Conservation (phyloP, 2,797 vertebrate species). For the Coluber constrictor region DNA sequence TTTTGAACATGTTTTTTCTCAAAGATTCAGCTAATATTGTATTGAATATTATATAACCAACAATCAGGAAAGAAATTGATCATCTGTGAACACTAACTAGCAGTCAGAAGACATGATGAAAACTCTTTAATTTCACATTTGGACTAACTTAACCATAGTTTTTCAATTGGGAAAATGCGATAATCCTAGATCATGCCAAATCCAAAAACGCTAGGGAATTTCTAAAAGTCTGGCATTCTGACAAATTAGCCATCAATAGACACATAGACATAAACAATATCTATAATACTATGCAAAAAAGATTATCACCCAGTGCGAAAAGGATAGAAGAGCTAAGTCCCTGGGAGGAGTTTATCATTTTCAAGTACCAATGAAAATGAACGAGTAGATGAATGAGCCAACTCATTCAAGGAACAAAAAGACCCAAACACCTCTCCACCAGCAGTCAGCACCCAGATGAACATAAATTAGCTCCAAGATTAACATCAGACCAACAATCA, state of each 20-base stretch:
- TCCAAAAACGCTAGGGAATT: background rate
- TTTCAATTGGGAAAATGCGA: background rate
- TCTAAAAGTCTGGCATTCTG: background rate
- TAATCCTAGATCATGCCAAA: background rate
- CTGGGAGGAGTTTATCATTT: too few relatives aligned
- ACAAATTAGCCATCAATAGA: background rate
- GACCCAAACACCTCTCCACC: background rate
- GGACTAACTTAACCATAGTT: background rate
- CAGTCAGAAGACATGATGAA: background rate
- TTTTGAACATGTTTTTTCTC: background rate
- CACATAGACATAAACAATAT: background rate
- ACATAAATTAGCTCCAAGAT: background rate
- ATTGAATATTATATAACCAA: background rate
- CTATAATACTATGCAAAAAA: background rate
- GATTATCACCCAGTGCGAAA: background rate
- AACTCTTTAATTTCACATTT: background rate
- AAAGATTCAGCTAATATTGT: background rate
- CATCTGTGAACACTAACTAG: background rate
- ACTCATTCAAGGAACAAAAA: too few relatives aligned
- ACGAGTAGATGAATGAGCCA: too few relatives aligned
- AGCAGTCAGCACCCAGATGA: background rate
- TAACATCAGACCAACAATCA: background rate
- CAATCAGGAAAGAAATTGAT: background rate
- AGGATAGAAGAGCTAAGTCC: too few relatives aligned
- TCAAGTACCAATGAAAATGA: too few relatives aligned